phyloP scores from a whole-genome alignment of 2,888 invertebrate genomes.

The Dusona sp. region DNA sequence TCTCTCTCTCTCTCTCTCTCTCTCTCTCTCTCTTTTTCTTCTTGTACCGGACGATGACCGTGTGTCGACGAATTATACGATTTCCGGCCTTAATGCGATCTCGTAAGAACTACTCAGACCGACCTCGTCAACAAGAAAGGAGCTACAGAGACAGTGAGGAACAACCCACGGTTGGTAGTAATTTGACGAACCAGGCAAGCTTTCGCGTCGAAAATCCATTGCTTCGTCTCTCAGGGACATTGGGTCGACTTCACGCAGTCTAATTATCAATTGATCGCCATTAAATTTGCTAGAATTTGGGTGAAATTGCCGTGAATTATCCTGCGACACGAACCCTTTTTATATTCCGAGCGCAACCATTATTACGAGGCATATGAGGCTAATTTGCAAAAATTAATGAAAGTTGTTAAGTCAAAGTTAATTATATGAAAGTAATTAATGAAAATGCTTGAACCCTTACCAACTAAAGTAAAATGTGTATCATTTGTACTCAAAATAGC shows the following conservation, averaged over 20 bases:
- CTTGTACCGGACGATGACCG: slow-evolving; percentile 32
- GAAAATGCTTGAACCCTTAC: neutral
- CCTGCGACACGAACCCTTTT: neutral
- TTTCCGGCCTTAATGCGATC: slow-evolving; percentile 54
- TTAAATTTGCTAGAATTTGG: neutral
- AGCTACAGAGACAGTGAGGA: slow-evolving; percentile 43
- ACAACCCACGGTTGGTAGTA: slow-evolving; percentile 30
- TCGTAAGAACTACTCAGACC: slow-evolving; percentile 20
- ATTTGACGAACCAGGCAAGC: slow-evolving; percentile 48
- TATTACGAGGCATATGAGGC: neutral
- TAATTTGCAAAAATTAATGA: neutral
- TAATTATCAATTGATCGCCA: neutral
- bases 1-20: too few species aligned
- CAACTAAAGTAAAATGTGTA: too few species aligned
- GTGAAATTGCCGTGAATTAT: slow-evolving; percentile 23
- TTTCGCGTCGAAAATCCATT: slow-evolving; percentile 42
- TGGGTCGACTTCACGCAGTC: neutral
- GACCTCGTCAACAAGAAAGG: slow-evolving; percentile 60
- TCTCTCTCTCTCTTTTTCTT: neutral
- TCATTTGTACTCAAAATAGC: neutral
- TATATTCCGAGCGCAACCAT: neutral
- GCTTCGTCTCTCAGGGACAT: slow-evolving; percentile 29
- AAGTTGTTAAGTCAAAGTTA: neutral
- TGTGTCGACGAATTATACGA: slow-evolving; percentile 5
- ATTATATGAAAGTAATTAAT: neutral